Evolutionary conservation across 1,140 invertebrate genomes (phyloP).

Genomic region (Berghia stephanieae): DNA sequence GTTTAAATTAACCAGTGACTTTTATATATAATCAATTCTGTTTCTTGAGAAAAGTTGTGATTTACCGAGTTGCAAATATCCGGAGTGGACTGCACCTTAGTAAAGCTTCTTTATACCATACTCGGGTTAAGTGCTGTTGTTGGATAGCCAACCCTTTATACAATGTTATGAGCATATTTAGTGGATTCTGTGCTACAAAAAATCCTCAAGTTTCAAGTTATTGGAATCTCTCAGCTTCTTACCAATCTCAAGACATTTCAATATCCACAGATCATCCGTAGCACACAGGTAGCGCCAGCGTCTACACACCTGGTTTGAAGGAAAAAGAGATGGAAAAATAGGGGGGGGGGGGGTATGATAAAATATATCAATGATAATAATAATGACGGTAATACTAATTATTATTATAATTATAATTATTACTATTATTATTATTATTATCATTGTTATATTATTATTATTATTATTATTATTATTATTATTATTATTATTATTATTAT

Average conservation of each 20-base stretch:
- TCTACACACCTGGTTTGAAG: slow-evolving; percentile 51
- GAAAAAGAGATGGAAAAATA: slow-evolving; percentile 15
- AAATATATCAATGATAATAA: background rate
- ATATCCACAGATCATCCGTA: slow-evolving; percentile 59
- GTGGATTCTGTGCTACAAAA: no score
- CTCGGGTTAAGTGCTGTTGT: no score
- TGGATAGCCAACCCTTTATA: no score
- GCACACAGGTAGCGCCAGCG: slow-evolving; percentile 60
- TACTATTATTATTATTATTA: background rate
- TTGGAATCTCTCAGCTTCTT: no score
- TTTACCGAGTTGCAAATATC: no score
- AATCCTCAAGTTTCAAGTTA: no score
- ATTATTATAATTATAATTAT: background rate
- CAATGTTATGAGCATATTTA: no score
- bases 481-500: background rate
- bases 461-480: background rate
- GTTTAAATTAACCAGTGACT: no score
- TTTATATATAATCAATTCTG: no score
- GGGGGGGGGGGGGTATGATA: background rate
- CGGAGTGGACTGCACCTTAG: no score
- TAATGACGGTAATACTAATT: background rate
- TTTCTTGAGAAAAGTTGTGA: no score
- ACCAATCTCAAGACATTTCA: slow-evolving; percentile 62
- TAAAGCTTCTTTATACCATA: no score
- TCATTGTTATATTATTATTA: background rate